Conservation (phyloP, 1,140 invertebrate genomes). For the Hesperophylax magnus region DNA sequence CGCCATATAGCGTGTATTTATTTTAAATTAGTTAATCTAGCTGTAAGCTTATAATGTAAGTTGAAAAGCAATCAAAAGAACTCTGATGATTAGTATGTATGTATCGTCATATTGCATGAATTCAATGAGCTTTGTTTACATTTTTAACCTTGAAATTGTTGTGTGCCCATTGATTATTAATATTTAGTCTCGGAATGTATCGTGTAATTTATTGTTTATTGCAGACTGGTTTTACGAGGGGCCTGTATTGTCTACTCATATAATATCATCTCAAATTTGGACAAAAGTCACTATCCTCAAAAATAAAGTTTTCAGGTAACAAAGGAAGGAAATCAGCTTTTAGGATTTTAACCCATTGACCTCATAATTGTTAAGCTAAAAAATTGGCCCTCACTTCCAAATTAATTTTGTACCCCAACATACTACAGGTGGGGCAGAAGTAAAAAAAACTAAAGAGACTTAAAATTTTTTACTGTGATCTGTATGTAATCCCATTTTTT, state of each 20-base stretch:
- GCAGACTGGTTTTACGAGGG: constrained; percentile 17
- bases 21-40: constrained; percentile 19
- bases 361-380: no score
- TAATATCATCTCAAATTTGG: no score
- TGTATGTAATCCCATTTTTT: no score
- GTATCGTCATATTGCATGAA: not conserved
- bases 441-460: no score
- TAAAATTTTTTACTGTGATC: no score
- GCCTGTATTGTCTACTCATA: not conserved
- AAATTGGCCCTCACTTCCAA: no score
- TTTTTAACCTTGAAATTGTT: not conserved
- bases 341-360: no score
- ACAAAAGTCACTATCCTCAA: no score
- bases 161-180: not conserved
- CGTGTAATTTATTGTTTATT: not conserved
- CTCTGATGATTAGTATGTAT: not conserved
- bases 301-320: no score
- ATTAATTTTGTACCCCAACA: no score
- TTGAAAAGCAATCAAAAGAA: constrained; percentile 27
- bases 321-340: no score
- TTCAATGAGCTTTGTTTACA: not conserved
- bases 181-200: not conserved
- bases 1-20: constrained; percentile 27
- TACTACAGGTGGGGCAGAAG: no score
- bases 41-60: not conserved